Percentiles rank a stretch among this genome's conserved stretches.
Conservation (phyloP, 2,888 invertebrate species). For the Luffia ferchaultella region DNA sequence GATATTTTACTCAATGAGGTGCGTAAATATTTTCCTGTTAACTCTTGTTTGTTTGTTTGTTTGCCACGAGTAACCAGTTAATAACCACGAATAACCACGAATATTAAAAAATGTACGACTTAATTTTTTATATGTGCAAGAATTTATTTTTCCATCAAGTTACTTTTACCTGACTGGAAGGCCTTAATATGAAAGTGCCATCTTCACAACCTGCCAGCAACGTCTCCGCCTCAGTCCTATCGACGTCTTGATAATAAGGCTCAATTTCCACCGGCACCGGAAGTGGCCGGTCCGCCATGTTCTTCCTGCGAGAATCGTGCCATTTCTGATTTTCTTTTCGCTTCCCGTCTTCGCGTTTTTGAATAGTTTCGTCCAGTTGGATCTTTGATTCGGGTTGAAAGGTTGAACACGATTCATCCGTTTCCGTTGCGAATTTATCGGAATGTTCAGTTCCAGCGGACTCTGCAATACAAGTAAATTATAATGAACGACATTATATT, state of each 20-base stretch:
- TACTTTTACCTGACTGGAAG: conserved; percentile 57
- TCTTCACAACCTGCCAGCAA: conserved; percentile 62
- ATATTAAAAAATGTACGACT: no score
- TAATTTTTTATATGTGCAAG: no score
- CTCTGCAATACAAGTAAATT: no score
- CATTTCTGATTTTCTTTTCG: no score
- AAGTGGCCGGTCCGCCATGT: conserved; percentile 58
- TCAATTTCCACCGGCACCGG: conserved; percentile 62
- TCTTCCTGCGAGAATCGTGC: no score
- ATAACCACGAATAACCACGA: no score
- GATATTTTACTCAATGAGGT: no score
- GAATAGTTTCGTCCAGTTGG: conserved; percentile 19
- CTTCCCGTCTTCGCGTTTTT: conserved; percentile 24
- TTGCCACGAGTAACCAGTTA: no score
- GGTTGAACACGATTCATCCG: neutral
- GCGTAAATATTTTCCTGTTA: no score
- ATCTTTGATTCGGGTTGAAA: conserved; percentile 3
- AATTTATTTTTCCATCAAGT: no score
- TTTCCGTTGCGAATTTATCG: conserved; percentile 27
- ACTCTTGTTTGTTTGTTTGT: no score
- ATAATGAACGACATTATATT: no score
- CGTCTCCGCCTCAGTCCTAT: conserved; percentile 57
- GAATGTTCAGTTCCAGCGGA: neutral
- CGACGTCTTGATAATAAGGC: conserved; percentile 64
- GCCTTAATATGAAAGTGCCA: conserved; percentile 66